Conservation (phyloP, 2,888 invertebrate species). For the Oithona nana region DNA sequence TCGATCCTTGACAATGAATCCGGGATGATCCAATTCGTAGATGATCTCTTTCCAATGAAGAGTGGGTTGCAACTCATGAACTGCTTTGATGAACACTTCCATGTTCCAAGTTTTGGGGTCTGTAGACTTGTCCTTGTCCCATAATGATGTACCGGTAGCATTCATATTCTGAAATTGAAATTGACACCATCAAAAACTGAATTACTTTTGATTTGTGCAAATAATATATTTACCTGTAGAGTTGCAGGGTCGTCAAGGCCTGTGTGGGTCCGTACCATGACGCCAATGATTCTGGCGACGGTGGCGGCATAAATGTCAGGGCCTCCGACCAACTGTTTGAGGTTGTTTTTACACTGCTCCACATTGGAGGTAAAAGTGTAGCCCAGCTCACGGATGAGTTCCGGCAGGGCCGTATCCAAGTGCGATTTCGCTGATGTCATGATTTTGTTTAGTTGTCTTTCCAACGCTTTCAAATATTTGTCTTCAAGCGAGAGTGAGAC, state of each 20-base stretch:
- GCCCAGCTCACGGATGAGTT: conserved; percentile 77
- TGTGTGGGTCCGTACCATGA: conserved; percentile 66
- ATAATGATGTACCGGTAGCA: conserved; percentile 1
- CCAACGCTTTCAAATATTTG: not conserved
- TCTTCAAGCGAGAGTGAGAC: not conserved
- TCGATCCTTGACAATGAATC: conserved; percentile 70
- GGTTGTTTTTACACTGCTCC: conserved; percentile 67
- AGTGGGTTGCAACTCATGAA: conserved; percentile 67
- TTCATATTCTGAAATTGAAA: not conserved
- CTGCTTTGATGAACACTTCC: conserved; percentile 75
- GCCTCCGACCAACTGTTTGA: conserved; percentile 50
- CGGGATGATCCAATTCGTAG: conserved; percentile 69
- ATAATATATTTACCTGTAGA: too few species aligned
- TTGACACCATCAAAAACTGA: too few species aligned
- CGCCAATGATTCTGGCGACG: conserved; percentile 62
- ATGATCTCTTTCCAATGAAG: conserved; percentile 85
- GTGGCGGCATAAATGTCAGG: conserved; percentile 57
- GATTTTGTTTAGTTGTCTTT: not conserved
- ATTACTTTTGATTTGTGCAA: too few species aligned
- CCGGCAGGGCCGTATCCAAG: conserved; percentile 51
- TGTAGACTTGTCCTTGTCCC: conserved; percentile 18
- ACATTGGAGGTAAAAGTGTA: conserved; percentile 66
- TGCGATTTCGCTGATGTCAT: conserved; percentile 18
- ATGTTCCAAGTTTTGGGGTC: conserved; percentile 61
- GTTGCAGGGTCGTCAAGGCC: conserved; percentile 34